phyloP scores from a whole-genome alignment of 1,140 invertebrate species.

The Armadillidium nasatum region DNA sequence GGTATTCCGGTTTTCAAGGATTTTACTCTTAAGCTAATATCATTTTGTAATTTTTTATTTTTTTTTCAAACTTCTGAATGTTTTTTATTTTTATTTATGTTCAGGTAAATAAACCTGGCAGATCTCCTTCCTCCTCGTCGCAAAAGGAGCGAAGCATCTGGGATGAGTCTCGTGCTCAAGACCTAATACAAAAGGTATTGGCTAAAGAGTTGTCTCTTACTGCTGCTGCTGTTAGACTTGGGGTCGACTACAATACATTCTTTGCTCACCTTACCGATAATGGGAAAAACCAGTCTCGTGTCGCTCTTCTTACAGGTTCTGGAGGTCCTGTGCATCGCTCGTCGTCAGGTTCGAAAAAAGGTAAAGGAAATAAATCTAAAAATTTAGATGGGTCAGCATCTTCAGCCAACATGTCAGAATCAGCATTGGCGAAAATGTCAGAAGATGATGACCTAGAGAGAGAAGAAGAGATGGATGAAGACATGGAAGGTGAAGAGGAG shows the following conservation, averaged over 20 bases:
- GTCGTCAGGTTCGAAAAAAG: background rate
- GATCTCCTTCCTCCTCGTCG: constrained; percentile 12
- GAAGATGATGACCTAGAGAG: background rate
- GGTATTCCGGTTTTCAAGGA: too few species aligned
- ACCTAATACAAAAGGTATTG: constrained; percentile 39
- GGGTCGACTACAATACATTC: constrained; percentile 44
- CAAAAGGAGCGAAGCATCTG: constrained; percentile 41
- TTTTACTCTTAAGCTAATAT: too few species aligned
- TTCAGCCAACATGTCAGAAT: background rate
- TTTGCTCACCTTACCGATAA: constrained; percentile 43
- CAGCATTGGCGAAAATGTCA: constrained; percentile 1
- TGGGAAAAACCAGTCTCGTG: constrained; percentile 40
- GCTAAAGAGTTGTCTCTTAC: constrained; percentile 41
- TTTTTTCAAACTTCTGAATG: too few species aligned
- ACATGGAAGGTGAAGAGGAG: background rate
- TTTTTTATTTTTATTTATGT: too few species aligned
- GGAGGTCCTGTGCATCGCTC: constrained; percentile 6
- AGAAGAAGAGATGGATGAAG: background rate
- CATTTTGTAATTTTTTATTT: too few species aligned
- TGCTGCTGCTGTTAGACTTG: constrained; percentile 43
- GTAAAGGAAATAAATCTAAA: background rate
- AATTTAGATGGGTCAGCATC: background rate
- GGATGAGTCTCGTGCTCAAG: constrained; percentile 43
- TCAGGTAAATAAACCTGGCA: constrained; percentile 43
- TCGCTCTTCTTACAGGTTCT: constrained; percentile 38